These are phyloP conservation scores for Tinamus guttatus DNA, from an alignment of 2,113 vertebrate genomes.

Conservation along the genomic window DNA sequence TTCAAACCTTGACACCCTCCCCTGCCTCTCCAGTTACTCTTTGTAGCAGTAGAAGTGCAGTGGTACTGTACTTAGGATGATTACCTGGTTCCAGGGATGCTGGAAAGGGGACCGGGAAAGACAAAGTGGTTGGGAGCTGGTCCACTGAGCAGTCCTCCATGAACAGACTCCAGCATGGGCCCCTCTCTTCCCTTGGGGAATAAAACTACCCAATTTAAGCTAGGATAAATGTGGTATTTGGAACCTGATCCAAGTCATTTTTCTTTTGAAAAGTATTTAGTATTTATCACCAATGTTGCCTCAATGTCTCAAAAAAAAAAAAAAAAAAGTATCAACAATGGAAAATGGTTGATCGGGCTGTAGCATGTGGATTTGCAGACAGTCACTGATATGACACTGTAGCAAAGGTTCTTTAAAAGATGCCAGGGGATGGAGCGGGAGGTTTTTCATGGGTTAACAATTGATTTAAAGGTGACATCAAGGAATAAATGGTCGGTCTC, in stretches of 20 bases:
- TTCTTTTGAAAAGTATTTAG: not conserved
- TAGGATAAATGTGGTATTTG: rapidly evolving
- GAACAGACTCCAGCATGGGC: not conserved
- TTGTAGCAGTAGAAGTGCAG: not conserved
- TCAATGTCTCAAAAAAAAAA: not conserved
- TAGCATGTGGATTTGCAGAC: not conserved
- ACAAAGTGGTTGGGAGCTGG: not conserved
- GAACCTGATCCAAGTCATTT: not conserved
- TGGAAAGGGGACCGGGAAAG: not conserved
- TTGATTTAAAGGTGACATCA: not conserved
- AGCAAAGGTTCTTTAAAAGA: not conserved
- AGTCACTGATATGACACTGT: rapidly evolving
- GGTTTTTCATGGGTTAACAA: not conserved
- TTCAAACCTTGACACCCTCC: not conserved
- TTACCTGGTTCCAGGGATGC: rapidly evolving
- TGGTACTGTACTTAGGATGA: not conserved
- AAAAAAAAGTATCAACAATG: not conserved
- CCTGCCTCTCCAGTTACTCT: not conserved
- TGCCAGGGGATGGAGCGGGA: not conserved
- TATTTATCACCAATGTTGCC: not conserved
- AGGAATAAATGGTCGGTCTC: not conserved
- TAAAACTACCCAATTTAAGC: not conserved
- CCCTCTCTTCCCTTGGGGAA: not conserved
- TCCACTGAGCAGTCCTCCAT: not conserved
- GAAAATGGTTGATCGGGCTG: not conserved